Base-by-base conservation (phyloP, 2,888 invertebrate species). In the Ypsolopha sequella region DNA sequence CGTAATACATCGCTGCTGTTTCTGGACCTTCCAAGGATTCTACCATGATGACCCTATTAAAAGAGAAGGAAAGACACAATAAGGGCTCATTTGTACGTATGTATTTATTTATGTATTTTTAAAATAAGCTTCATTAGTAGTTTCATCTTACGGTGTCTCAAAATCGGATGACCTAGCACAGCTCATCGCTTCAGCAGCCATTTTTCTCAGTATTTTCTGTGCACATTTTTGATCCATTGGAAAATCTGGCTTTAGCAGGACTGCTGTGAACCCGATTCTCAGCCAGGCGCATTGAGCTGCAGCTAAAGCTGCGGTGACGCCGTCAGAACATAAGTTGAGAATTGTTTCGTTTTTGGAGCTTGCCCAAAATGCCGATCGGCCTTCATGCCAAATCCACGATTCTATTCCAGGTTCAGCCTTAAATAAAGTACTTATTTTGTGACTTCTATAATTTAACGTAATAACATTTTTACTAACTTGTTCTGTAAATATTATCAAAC, bases 241-340 rank as follows among this genome's bases (percentile, higher is more conserved):
- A 52, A 68, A 80, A 58, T 82, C 82, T 36, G 77, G 76, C 43
- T 63, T 71, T 0, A 84, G 59, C 2, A 84, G 61, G 1, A 84
- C 56, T 6, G 85, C 86, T 1, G 71, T 53, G 0, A 71, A 65
- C 9, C 82, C 82, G 51, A 75, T 64, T 41, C 74, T 68, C 7
- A 84, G 52, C 85, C 86, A 86, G 7, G 66, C 56, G 50, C 85
- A 85, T 52, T 74, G 77, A 0, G 68, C 70, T 13, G 65, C 61
- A 0, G 74, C 65, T 10, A 86, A 47, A n/a, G 73, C 69, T 0
- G 72, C 73, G 2, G 55, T 56, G 0, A 73, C 59, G 10, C 56
- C 60, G 11, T 77, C 71, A 0, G 80, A 82, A 53, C 86, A 86
- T 0, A 82, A 62, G 59, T 86, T 79, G 2, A 85, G 48, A 0